Evolutionary conservation across 2,797 vertebrate species (phyloP), one percentile per base, ranked within the genome.

Genomic region (Gymnoscopelus microlampas): DNA sequence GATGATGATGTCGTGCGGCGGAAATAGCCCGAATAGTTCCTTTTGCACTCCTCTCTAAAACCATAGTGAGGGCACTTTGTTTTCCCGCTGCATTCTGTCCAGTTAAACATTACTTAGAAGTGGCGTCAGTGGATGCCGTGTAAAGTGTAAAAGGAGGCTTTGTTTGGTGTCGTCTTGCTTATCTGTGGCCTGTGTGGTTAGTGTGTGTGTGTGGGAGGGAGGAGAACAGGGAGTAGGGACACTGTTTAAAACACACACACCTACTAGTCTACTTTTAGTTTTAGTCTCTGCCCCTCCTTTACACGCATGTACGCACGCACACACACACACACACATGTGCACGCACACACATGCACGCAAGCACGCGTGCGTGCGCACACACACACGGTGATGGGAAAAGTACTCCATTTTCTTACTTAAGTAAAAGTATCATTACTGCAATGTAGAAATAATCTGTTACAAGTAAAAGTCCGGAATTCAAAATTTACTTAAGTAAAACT

Each of bases 51-150:
- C 3, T 4, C 26, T 29, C 26, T 29, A 4, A 29, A 29, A 29
- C 26, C 26, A 19, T 19, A 29, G 26, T 4, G 3, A 29, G 26
- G 26, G 26, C 26, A 29, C 26, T 29, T 29, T 29, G 26, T 29
- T 29, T 29, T 29, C 26, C 26, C 26, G 2, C 2, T 29, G 26
- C 35, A 5, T 59, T 63, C 26, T 26, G 62, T 49, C 24, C 23
- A 32, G 84, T 82, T 80, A 86, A 88, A 85, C 63, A 83, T 88
- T 83, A 79, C 67, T 68, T 60, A 4, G 65, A 70, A 70, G 63
- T 47, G 66, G 58, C 65, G 32, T 78, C 50, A 3, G n/a, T 72
- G 70, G 67, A 13, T 3, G 4, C 50, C 14, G 54, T 70, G 29
- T 72, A 66, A 78, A 79, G 67, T 73, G 67, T 73, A 12, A 70